Conservation (phyloP, 2,113 vertebrate genomes). For the Rhinopomastus cyanomelas region DNA sequence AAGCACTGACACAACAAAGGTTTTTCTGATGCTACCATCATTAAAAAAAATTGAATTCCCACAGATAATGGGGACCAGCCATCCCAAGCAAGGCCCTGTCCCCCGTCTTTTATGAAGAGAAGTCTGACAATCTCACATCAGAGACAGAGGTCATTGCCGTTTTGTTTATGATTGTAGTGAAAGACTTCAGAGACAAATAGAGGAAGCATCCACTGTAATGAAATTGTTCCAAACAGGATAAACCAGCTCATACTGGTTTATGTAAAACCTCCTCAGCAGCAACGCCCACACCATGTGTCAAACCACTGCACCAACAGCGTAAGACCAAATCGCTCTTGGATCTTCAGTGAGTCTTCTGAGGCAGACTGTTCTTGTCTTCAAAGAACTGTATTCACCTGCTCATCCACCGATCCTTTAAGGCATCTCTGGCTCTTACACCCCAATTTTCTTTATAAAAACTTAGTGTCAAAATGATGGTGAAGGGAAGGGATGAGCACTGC, state of each 20-base stretch:
- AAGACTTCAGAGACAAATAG: neutral
- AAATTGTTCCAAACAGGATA: slow-evolving; percentile 42
- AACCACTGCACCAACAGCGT: slow-evolving; percentile 11
- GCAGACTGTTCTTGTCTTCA: neutral
- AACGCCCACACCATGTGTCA: neutral
- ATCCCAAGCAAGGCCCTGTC: neutral
- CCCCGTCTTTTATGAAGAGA: neutral
- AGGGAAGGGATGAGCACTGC: neutral
- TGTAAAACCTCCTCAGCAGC: slow-evolving; percentile 12
- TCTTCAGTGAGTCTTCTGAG: neutral
- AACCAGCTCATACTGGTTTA: slow-evolving; percentile 48
- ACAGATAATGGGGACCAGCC: neutral
- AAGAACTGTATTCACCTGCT: neutral
- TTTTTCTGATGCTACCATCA: neutral
- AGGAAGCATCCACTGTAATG: neutral
- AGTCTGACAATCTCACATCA: neutral
- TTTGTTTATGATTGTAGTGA: neutral
- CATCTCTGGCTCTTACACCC: neutral
- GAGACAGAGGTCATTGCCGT: neutral
- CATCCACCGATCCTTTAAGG: neutral
- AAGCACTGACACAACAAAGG: neutral
- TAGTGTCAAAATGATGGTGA: neutral
- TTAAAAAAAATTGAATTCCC: neutral
- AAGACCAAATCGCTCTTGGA: slow-evolving; percentile 22
- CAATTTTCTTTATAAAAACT: neutral